A percentile compares a stretch with the other conserved stretches of the same genome.
Evolutionary conservation across 2,888 invertebrate species (phyloP).

Genomic region (Drosophila robusta): DNA sequence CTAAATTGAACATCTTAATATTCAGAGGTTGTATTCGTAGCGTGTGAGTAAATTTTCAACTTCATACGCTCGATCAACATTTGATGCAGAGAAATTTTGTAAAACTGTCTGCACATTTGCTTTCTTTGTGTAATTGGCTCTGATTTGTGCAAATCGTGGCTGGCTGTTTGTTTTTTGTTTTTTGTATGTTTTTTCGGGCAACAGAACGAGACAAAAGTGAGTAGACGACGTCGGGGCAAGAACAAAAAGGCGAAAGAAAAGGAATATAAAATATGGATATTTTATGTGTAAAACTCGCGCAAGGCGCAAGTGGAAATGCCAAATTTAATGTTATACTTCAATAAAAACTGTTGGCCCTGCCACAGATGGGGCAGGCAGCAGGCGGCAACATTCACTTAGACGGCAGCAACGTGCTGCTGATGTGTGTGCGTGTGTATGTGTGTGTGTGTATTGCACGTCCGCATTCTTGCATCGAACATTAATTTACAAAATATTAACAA

Average conservation of each 20-base stretch:
- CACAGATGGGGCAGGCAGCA: conserved; percentile 26
- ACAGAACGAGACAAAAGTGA: conserved; percentile 24
- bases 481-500: conserved; percentile 79
- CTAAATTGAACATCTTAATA: neutral
- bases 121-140: conserved; percentile 39
- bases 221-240: conserved; percentile 31
- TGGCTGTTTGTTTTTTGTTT: conserved; percentile 3
- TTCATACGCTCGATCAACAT: conserved; percentile 24
- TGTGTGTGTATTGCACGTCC: conserved; percentile 58
- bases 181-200: conserved; percentile 6
- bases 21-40: neutral
- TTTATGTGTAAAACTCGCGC: conserved; percentile 56
- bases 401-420: conserved; percentile 16
- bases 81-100: conserved; percentile 30
- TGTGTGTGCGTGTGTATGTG: conserved; percentile 4
- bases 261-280: conserved; percentile 47
- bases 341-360: conserved; percentile 67
- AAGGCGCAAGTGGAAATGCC: conserved; percentile 66
- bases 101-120: conserved; percentile 42
- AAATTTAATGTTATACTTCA: conserved; percentile 80
- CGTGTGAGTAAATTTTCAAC: neutral
- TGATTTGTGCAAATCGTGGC: conserved; percentile 48
- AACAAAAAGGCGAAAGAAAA: conserved; percentile 14
- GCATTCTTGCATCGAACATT: conserved; percentile 80
- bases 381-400: conserved; percentile 42